Base-by-base conservation (phyloP, 1,140 invertebrate genomes). In the Drosophila melanica region DNA sequence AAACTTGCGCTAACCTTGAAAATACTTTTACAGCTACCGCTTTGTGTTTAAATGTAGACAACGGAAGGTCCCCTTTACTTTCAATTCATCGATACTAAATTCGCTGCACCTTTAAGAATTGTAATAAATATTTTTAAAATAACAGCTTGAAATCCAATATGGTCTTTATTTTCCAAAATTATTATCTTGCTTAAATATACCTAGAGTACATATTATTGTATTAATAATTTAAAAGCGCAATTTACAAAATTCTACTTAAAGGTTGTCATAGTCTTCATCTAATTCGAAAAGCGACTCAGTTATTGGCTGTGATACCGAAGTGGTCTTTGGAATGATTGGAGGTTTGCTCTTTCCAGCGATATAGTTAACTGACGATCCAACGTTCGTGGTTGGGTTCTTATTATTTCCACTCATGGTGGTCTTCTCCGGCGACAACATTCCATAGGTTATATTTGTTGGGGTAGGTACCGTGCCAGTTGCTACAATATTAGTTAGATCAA, bases 231-330 rank as follows among this genome's bases (percentile, higher is more conserved):
- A 86, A 73, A 81, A 86, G 78, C 75, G 82, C 71, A 70, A 81
- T 70, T 50, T 77, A 12, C 50, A 79, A 70, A 75, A 63, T 71
- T 76, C 69, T 84, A 90, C 42, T 92, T 77, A 92, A 75, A 92
- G 90, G 79, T 92, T 92, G 79, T 92, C 91, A 89, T 92, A 92
- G 78, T 92, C 91, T 90, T 92, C 91, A 58, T 92, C 91, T 82
- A 92, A 86, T 78, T 92, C 91, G 67, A 92, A 82, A 72, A 74
- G 74, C 44, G 90, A 77, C 68, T 81, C 73, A 63, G 72, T 74
- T 65, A 77, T 63, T 45, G 84, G 73, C 41, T 82, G 60, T 77
- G 79, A 57, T 70, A 71, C 74, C 74, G 77, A 55, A 37, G 69
- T 74, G 63, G 79, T 63, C 79, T 77, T 90, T 81, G 81, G 86